These are phyloP conservation scores for Chlorodrepanis virens DNA, from an alignment of 2,113 vertebrate genomes.

Conservation along the genomic window DNA sequence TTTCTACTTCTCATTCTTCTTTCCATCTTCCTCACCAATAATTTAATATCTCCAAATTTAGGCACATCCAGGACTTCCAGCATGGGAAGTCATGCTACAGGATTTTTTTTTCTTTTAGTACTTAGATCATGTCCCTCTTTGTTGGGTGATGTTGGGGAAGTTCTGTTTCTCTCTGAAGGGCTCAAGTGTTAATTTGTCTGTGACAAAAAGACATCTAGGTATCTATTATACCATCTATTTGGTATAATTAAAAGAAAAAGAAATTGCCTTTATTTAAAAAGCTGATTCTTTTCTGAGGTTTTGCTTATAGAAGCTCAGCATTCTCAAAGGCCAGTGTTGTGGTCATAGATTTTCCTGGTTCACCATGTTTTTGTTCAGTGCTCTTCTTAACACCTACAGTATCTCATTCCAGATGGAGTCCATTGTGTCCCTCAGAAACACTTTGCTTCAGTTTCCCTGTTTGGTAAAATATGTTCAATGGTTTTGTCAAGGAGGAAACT, in stretches of 20 bases:
- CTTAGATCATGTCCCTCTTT: not conserved
- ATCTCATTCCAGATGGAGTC: not conserved
- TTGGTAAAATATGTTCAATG: not conserved
- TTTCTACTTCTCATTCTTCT: not conserved
- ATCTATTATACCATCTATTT: not conserved
- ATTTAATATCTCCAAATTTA: not conserved
- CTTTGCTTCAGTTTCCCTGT: not conserved
- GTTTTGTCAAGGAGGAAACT: not conserved
- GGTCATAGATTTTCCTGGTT: not conserved
- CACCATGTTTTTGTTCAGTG: not conserved
- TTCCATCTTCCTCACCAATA: not conserved
- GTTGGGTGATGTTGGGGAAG: not conserved
- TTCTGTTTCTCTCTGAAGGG: not conserved
- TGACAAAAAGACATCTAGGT: not conserved
- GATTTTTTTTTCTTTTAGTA: not conserved
- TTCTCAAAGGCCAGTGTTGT: not conserved
- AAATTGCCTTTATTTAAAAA: not conserved
- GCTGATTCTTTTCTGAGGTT: not conserved
- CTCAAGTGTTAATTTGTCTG: not conserved
- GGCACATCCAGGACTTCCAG: not conserved
- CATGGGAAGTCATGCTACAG: not conserved
- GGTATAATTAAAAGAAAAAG: not conserved
- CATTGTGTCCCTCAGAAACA: not conserved
- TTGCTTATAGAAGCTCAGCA: not conserved
- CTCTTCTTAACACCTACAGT: not conserved